Conservation (phyloP, 2,113 vertebrate species). For the Phycodurus eques region DNA sequence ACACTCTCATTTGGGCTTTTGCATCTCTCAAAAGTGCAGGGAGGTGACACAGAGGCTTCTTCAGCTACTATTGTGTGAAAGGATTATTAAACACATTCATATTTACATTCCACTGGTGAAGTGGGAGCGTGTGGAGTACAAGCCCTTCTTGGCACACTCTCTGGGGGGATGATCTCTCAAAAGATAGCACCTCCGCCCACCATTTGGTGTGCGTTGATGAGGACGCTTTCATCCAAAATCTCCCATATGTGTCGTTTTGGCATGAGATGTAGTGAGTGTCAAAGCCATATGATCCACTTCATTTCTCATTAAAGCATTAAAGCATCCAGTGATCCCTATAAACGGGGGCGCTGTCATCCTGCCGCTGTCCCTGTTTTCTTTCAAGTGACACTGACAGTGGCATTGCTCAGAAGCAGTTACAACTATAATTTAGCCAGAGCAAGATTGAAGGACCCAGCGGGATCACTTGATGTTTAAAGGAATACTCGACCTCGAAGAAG, state of each 20-base stretch:
- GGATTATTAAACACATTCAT: slow-evolving; percentile 42
- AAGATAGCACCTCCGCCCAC: neutral
- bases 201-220: neutral
- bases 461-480: slow-evolving; percentile 26
- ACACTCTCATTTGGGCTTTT: slow-evolving; percentile 39
- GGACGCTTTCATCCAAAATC: slow-evolving; percentile 5
- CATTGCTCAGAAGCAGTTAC: slow-evolving; percentile 1
- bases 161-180: neutral
- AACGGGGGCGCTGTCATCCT: neutral
- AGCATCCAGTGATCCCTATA: slow-evolving; percentile 2
- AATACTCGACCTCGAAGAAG: slow-evolving; percentile 15
- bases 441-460: slow-evolving; percentile 13
- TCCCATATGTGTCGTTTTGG: slow-evolving; percentile 3
- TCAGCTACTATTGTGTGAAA: slow-evolving; percentile 50
- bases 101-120: slow-evolving; percentile 16
- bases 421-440: slow-evolving; percentile 4
- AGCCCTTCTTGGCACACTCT: neutral
- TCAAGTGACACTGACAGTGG: slow-evolving; percentile 2
- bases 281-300: slow-evolving; percentile 8
- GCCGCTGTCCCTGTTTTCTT: neutral
- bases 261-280: neutral
- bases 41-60: slow-evolving; percentile 37
- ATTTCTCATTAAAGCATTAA: slow-evolving; percentile 13
- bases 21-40: slow-evolving; percentile 40
- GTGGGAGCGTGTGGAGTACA: slow-evolving; percentile 18